Percentiles rank a stretch among this genome's conserved stretches.
Evolutionary conservation across 30 jellyfish, hydroid and myxozoan genomes (phyloP).

Genomic region (Cassiopea xamachana): DNA sequence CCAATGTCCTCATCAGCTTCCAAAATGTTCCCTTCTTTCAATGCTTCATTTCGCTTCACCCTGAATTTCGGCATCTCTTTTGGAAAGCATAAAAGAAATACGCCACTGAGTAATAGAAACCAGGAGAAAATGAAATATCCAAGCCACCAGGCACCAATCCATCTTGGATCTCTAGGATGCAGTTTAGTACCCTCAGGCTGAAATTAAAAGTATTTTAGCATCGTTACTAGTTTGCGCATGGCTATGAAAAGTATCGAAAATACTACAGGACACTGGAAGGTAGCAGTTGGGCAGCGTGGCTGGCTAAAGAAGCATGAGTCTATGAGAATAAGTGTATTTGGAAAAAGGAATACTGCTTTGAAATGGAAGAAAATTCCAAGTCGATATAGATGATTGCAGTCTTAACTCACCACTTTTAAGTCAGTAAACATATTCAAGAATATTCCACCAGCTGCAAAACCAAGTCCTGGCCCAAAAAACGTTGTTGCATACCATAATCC

Average conservation of each 20-base stretch:
- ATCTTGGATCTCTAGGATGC: conserved; percentile 71
- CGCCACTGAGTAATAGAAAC: conserved; percentile 72
- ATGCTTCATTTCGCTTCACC: conserved; percentile 73
- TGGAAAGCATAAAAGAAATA: conserved; percentile 78
- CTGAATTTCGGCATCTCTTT: conserved; percentile 49
- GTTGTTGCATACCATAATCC: conserved; percentile 94
- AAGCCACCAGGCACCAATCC: conserved; percentile 99
- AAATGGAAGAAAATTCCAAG: too few species aligned
- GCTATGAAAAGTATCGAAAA: not conserved
- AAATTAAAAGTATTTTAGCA: not conserved
- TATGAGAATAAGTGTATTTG: too few species aligned
- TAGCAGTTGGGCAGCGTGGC: too few species aligned
- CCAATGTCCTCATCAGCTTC: conserved; percentile 65
- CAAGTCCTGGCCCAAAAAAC: conserved; percentile 95
- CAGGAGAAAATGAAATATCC: conserved; percentile 78
- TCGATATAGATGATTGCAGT: too few species aligned
- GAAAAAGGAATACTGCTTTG: too few species aligned
- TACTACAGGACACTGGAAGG: too few species aligned
- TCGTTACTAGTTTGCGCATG: not conserved
- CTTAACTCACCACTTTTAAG: conserved; percentile 43
- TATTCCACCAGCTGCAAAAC: conserved; percentile 77
- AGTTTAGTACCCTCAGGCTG: conserved; percentile 83
- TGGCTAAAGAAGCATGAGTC: too few species aligned
- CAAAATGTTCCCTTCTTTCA: conserved; percentile 75
- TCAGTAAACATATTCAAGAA: conserved; percentile 67